phyloP scores from a whole-genome alignment of 2,797 vertebrate genomes.

The Linurgus olivaceus region DNA sequence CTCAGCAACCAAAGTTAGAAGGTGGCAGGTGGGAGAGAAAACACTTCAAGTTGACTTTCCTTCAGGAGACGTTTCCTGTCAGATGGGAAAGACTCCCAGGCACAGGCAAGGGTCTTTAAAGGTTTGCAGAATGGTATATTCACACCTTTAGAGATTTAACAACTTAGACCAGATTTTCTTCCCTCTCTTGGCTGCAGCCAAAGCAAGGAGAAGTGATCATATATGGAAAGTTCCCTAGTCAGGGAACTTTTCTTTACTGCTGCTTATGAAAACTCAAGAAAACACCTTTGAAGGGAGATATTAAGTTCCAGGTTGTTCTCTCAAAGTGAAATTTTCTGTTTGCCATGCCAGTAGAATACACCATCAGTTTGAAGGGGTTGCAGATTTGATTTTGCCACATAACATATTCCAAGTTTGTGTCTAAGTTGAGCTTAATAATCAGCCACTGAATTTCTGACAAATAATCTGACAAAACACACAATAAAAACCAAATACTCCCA shows the following conservation, averaged over 20 bases:
- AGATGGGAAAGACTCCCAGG: neutral
- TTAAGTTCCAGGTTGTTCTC: neutral
- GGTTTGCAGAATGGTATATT: neutral
- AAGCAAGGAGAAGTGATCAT: neutral
- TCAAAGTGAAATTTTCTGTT: neutral
- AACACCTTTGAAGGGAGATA: neutral
- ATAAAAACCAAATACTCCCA: neutral
- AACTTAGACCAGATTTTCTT: neutral
- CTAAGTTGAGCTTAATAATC: neutral
- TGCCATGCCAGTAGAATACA: neutral
- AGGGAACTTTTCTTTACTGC: neutral
- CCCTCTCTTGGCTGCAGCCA: neutral
- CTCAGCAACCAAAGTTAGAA: conserved; percentile 40
- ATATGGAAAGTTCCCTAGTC: neutral
- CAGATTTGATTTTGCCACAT: neutral
- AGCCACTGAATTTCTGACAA: neutral
- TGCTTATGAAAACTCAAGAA: neutral
- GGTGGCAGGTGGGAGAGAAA: conserved; percentile 53
- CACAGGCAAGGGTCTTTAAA: neutral
- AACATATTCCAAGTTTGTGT: neutral
- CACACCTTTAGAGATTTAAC: neutral
- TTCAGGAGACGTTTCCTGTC: conserved; percentile 5
- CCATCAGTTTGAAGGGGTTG: neutral
- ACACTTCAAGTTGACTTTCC: conserved; percentile 35
- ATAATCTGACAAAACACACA: neutral